These are phyloP conservation scores for Neotoxoptera formosana DNA, from an alignment of 1,140 invertebrate genomes.

Conservation along the genomic window DNA sequence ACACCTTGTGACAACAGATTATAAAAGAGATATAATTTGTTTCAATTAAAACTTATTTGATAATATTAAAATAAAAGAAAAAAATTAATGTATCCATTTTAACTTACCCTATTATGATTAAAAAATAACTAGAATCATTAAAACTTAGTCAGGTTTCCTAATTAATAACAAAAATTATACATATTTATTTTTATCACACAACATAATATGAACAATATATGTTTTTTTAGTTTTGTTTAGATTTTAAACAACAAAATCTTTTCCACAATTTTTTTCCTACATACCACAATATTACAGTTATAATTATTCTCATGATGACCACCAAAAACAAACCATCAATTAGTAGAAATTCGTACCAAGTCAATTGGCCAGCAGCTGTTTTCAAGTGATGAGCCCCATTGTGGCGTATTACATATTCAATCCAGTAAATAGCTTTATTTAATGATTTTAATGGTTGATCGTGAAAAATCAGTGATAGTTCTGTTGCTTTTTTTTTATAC, in stretches of 20 bases:
- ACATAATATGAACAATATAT: neutral
- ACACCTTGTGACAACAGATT: neutral
- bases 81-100: neutral
- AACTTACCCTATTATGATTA: neutral
- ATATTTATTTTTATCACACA: neutral
- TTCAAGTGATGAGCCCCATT: constrained; percentile 61
- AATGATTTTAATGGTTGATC: constrained; percentile 48
- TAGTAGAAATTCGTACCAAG: constrained; percentile 60
- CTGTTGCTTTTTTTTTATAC: constrained; percentile 25
- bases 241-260: constrained; percentile 5
- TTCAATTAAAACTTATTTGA: neutral
- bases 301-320: constrained; percentile 44
- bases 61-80: neutral
- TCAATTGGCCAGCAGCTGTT: constrained; percentile 55
- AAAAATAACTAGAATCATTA: neutral
- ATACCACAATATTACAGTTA: constrained; percentile 26
- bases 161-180: neutral
- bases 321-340: constrained; percentile 60
- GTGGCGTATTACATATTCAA: constrained; percentile 62
- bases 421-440: constrained; percentile 60
- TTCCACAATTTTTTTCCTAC: constrained; percentile 43
- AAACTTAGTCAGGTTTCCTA: neutral
- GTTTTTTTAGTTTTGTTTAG: neutral
- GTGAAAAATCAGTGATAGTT: constrained; percentile 19
- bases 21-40: neutral